Evolutionary conservation across 2,113 vertebrate genomes (phyloP).

Genomic region (Sylvilagus bachmani): DNA sequence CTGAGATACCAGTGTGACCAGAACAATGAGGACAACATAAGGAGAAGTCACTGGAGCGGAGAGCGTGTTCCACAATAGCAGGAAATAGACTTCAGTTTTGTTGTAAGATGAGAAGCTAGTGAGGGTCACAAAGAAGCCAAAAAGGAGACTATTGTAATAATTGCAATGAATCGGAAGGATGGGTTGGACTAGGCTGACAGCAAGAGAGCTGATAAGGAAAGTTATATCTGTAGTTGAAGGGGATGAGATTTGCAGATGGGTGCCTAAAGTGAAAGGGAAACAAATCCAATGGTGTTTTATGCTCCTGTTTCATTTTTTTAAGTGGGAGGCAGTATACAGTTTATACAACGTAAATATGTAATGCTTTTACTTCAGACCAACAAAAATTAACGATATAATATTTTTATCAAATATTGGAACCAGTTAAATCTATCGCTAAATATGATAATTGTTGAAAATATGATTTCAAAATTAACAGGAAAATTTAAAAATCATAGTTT

Average conservation of each 20-base stretch:
- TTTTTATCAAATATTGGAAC: not conserved
- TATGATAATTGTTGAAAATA: not conserved
- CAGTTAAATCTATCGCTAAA: not conserved
- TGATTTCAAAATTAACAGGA: conserved; percentile 1
- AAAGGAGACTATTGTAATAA: not conserved
- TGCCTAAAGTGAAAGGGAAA: not conserved
- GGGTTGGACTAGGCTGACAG: not conserved
- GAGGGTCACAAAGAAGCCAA: not conserved
- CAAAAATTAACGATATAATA: not conserved
- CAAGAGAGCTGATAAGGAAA: not conserved
- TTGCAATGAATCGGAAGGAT: not conserved
- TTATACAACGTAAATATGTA: not conserved
- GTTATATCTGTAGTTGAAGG: not conserved
- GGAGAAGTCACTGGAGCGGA: not conserved
- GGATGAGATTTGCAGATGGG: not conserved
- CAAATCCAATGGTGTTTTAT: not conserved
- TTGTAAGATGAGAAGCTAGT: not conserved
- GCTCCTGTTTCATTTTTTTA: not conserved
- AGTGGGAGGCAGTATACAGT: not conserved
- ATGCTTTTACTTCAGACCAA: not conserved
- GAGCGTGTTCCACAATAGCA: not conserved
- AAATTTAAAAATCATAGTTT: not conserved
- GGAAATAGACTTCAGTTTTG: not conserved
- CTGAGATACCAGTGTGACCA: not conserved
- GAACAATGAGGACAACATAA: not conserved